phyloP scores from a whole-genome alignment of 2,888 invertebrate genomes.

The Dolomedes plantarius region DNA sequence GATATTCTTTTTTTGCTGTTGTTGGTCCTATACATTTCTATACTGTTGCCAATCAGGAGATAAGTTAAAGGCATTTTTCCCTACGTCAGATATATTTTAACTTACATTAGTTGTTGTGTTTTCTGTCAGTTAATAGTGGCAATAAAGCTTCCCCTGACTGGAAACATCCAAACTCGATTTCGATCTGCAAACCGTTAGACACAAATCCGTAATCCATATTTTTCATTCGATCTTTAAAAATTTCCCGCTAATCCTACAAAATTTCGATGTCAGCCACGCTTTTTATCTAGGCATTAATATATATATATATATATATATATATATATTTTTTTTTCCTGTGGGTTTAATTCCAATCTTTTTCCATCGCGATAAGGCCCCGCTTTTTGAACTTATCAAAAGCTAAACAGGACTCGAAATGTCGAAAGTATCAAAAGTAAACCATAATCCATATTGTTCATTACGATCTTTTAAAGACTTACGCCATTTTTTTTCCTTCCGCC shows the following conservation, averaged over 20 bases:
- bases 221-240: not conserved
- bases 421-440: not conserved
- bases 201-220: not conserved
- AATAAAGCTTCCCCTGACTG: not conserved
- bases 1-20: not conserved
- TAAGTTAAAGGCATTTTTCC: not conserved
- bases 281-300: not conserved
- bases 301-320: no score
- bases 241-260: not conserved
- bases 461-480: conserved; percentile 24
- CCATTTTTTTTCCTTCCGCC: conserved; percentile 1
- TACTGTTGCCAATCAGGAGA: no score
- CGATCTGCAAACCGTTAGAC: not conserved
- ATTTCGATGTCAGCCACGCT: not conserved
- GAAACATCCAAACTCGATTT: not conserved
- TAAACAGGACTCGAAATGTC: not conserved
- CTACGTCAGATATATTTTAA: not conserved
- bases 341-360: not conserved
- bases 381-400: not conserved
- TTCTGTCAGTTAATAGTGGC: not conserved
- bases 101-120: not conserved
- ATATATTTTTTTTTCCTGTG: not conserved
- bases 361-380: not conserved
- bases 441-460: conserved; percentile 31
- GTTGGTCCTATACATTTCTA: no score